phyloP scores from a whole-genome alignment of 2,113 vertebrate species.

The Antennarius striatus region DNA sequence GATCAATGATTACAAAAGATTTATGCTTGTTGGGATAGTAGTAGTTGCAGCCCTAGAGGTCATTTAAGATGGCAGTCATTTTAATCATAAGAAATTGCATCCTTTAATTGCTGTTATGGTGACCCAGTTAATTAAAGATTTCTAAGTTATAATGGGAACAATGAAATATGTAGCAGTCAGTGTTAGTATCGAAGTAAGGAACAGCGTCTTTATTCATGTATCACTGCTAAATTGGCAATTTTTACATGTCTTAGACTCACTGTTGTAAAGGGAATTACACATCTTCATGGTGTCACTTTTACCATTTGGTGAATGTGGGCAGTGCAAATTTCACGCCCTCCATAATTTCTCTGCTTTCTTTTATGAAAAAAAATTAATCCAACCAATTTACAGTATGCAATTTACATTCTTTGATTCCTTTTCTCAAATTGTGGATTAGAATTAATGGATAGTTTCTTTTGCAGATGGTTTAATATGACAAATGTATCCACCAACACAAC shows the following conservation, averaged over 20 bases:
- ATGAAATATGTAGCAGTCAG: too few species aligned
- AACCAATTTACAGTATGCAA: conserved; percentile 20
- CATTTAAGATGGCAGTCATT: too few species aligned
- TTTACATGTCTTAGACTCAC: too few species aligned
- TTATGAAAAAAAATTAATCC: conserved; percentile 23
- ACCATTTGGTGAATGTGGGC: conserved; percentile 80
- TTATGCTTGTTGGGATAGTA: not conserved
- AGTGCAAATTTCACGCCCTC: conserved; percentile 69
- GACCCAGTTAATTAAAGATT: too few species aligned
- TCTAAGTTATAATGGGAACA: too few species aligned
- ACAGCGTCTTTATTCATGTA: too few species aligned
- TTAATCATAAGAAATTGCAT: not conserved
- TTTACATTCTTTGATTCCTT: conserved; percentile 41
- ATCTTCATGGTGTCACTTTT: conserved; percentile 64
- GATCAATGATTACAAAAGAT: not conserved
- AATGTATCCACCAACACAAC: conserved; percentile 33
- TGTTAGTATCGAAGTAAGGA: too few species aligned
- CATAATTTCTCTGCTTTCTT: conserved; percentile 43
- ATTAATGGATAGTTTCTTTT: conserved; percentile 22
- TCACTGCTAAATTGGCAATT: too few species aligned
- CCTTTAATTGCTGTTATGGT: not conserved
- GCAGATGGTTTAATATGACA: conserved; percentile 55
- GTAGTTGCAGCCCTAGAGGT: not conserved
- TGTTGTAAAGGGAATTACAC: conserved; percentile 45
- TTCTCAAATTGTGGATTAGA: conserved; percentile 30